phyloP scores from a whole-genome alignment of 2,888 invertebrate species.

The Nomada fabriciana region DNA sequence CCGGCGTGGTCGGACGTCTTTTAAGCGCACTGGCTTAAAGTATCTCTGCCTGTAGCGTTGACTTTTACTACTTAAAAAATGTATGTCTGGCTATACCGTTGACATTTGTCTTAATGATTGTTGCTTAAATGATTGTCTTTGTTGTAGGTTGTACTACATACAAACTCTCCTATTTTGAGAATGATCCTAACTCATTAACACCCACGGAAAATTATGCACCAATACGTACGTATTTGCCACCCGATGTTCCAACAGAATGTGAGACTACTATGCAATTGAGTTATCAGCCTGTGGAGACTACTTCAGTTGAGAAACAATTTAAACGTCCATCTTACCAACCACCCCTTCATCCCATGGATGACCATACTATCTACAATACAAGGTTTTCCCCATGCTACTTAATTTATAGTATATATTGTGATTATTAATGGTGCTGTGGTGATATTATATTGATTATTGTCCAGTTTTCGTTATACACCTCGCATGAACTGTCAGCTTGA shows the following conservation, averaged over 20 bases:
- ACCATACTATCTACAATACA: constrained; percentile 79
- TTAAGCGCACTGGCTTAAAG: too few species aligned
- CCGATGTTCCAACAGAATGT: constrained; percentile 85
- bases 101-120: too few species aligned
- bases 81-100: too few species aligned
- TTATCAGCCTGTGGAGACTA: constrained; percentile 79
- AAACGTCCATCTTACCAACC: constrained; percentile 67
- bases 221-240: constrained; percentile 84
- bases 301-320: constrained; percentile 73
- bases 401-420: too few species aligned
- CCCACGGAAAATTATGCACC: constrained; percentile 85
- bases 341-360: constrained; percentile 76
- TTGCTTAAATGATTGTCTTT: not conserved
- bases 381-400: constrained; percentile 67
- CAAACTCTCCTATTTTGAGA: constrained; percentile 86
- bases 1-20: too few species aligned
- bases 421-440: not conserved
- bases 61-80: too few species aligned
- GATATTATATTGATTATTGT: not conserved
- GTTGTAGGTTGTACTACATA: constrained; percentile 87
- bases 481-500: too few species aligned
- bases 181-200: constrained; percentile 85
- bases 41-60: too few species aligned
- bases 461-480: too few species aligned
- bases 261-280: constrained; percentile 86